These are phyloP conservation scores for Drymonia ruficornis DNA, from an alignment of 2,888 invertebrate genomes.

Conservation along the genomic window DNA sequence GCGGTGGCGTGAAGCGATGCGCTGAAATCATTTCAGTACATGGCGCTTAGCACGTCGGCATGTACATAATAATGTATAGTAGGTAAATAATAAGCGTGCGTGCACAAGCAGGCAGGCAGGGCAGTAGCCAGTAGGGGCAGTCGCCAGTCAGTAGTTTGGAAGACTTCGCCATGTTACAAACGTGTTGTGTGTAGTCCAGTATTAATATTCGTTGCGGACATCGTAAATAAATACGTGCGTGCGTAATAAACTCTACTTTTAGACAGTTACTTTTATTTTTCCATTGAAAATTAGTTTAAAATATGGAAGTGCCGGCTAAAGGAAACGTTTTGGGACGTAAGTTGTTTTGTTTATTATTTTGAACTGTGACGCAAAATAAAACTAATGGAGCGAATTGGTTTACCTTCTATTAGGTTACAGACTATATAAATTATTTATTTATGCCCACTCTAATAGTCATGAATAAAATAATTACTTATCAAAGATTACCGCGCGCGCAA, in stretches of 20 bases:
- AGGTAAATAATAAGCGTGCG: conserved; percentile 1
- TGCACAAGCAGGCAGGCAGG: neutral
- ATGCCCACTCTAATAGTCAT: too few relatives aligned
- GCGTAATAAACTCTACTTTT: neutral
- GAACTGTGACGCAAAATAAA: neutral
- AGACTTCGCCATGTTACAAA: conserved; percentile 29
- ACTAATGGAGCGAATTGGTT: too few relatives aligned
- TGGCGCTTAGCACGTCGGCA: conserved; percentile 48
- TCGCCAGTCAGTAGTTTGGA: conserved; percentile 23
- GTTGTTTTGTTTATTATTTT: conserved; percentile 45
- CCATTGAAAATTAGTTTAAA: neutral
- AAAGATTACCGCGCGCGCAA: too few relatives aligned
- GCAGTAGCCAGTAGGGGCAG: too few relatives aligned
- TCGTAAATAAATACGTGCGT: neutral
- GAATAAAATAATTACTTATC: too few relatives aligned
- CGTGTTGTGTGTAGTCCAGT: conserved; percentile 19
- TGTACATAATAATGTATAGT: conserved; percentile 12
- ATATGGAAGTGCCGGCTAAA: conserved; percentile 83
- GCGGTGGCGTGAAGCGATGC: conserved; percentile 23
- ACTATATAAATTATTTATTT: too few relatives aligned
- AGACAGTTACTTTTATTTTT: neutral
- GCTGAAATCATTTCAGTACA: conserved; percentile 33
- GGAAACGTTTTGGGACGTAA: conserved; percentile 86
- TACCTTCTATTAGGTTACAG: too few relatives aligned
- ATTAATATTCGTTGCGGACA: neutral